Evolutionary conservation across 35 echinoderm and acorn worm species (phyloP).

Genomic region (Stichopus chloronotus): DNA sequence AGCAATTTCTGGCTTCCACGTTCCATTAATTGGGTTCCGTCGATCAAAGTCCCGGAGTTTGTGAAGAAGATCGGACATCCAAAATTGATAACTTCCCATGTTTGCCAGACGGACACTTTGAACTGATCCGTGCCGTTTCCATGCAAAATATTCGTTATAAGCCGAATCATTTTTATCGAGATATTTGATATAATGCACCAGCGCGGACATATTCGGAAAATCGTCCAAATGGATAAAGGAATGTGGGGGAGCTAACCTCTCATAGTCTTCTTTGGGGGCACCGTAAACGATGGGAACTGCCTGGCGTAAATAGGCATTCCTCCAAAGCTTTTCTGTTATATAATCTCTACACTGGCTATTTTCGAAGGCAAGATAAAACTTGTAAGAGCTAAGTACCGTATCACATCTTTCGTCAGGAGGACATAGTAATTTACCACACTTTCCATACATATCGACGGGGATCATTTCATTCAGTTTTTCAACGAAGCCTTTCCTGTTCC

Average conservation of each 20-base stretch:
- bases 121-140: constrained; percentile 26
- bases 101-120: background rate
- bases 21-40: background rate
- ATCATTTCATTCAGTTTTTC: background rate
- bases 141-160: constrained; percentile 68
- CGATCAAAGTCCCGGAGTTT: background rate
- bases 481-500: constrained; percentile 17
- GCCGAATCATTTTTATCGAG: constrained; percentile 57
- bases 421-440: constrained; percentile 28
- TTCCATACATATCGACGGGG: constrained; percentile 29
- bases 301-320: constrained; percentile 47
- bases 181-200: constrained; percentile 63
- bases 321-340: constrained; percentile 75
- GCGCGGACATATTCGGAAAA: constrained; percentile 53
- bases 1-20: background rate
- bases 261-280: constrained; percentile 50
- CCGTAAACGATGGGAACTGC: constrained; percentile 71
- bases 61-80: background rate
- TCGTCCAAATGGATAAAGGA: constrained; percentile 76
- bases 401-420: constrained; percentile 52
- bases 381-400: constrained; percentile 53
- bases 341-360: constrained; percentile 70
- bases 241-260: constrained; percentile 47
- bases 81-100: background rate
- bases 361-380: constrained; percentile 68